Percentiles rank a stretch among this genome's conserved stretches.
Evolutionary conservation across 2,888 invertebrate genomes (phyloP).

Genomic region (Camponotus fellah): DNA sequence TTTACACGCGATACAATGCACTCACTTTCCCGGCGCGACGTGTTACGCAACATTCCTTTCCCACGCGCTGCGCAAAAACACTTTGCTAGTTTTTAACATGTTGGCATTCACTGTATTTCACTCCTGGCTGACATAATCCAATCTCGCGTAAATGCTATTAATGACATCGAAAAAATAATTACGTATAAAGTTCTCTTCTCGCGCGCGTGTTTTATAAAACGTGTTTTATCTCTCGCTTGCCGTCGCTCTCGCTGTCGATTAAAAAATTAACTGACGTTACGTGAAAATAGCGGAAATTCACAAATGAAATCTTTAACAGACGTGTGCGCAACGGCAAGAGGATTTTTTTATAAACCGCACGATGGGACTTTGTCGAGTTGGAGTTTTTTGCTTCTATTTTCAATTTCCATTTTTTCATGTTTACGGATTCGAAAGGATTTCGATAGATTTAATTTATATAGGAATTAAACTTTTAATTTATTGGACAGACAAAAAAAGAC

Average conservation of each 20-base stretch:
- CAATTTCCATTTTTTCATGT: neutral
- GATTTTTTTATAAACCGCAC: too few relatives aligned
- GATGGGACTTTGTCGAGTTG: too few relatives aligned
- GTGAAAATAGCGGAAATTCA: neutral
- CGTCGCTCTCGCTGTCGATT: neutral
- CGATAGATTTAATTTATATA: neutral
- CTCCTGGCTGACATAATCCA: slow-evolving; percentile 26
- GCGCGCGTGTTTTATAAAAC: neutral
- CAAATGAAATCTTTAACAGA: neutral
- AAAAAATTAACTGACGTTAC: slow-evolving; percentile 6
- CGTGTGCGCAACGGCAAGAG: neutral
- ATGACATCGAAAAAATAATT: slow-evolving; percentile 7
- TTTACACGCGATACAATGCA: slow-evolving; percentile 57
- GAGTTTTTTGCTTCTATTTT: neutral
- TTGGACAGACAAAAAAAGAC: too few relatives aligned
- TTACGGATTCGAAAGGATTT: neutral
- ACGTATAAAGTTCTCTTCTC: neutral
- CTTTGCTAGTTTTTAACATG: slow-evolving; percentile 54
- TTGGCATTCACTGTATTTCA: neutral
- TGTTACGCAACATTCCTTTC: slow-evolving; percentile 68
- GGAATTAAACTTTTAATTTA: neutral
- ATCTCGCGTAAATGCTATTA: slow-evolving; percentile 15
- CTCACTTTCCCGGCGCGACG: slow-evolving; percentile 59
- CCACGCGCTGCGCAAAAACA: slow-evolving; percentile 61
- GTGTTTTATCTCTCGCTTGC: neutral